These are phyloP conservation scores for Bombus ignitus DNA, from an alignment of 1,140 invertebrate species.

Conservation along the genomic window DNA sequence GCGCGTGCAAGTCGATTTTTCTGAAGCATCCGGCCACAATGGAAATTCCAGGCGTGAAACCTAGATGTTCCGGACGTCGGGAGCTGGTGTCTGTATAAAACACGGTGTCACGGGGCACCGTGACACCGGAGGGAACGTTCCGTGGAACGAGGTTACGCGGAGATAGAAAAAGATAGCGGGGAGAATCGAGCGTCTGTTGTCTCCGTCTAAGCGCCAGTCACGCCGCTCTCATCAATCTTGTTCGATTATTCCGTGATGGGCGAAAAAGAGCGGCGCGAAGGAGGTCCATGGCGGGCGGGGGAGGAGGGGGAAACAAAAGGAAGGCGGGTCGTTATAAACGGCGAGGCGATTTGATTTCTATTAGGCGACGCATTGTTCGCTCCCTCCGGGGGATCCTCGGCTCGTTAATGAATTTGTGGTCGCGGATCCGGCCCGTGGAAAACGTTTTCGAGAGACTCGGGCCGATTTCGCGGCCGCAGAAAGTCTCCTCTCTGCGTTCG, in stretches of 20 bases:
- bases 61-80: constrained; percentile 71
- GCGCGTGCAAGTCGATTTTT: no score
- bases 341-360: constrained; percentile 80
- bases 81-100: not conserved
- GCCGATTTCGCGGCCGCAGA: not conserved
- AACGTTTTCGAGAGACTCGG: constrained; percentile 35
- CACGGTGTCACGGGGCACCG: no score
- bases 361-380: constrained; percentile 78
- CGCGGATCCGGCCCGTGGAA: constrained; percentile 16
- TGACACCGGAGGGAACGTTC: no score
- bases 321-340: constrained; percentile 75
- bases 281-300: constrained; percentile 41
- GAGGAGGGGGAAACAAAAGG: constrained; percentile 48
- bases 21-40: not conserved
- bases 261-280: constrained; percentile 72
- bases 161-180: not conserved
- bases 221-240: constrained; percentile 82
- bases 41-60: constrained; percentile 68
- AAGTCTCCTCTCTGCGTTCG: not conserved
- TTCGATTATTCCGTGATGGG: constrained; percentile 83
- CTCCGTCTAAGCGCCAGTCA: constrained; percentile 74
- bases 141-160: no score
- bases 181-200: constrained; percentile 34
- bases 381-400: constrained; percentile 58
- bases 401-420: constrained; percentile 63